Evolutionary conservation across 2,888 invertebrate genomes (phyloP), one percentile per base, ranked within the genome.

Genomic region (Philereme vetulata): DNA sequence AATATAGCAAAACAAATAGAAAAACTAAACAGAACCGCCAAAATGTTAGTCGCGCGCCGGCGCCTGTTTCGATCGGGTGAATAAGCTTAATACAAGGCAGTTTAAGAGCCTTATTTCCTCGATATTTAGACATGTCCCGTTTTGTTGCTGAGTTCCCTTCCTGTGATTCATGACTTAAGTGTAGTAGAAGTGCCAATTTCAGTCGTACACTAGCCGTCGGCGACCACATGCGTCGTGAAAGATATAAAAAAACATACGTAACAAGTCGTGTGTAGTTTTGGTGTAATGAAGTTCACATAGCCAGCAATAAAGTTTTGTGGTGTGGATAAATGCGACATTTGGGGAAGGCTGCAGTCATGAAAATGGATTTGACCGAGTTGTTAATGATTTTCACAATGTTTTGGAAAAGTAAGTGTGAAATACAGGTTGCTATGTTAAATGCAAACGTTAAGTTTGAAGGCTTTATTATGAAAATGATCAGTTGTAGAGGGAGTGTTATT

Each of bases 151-250:
- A 69, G 77, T 72, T 78, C 81, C 81, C 86, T 84, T 86, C 86
- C 89, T 87, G 87, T 90, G 90, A 91, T 84, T 90, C 90, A 90
- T 81, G 77, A 21, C 21, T 76, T 75, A 78, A 80, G 77, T 75
- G 80, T 72, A 76, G 72, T 72, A 75, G 75, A 71, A 75, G 74
- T 74, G 78, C 78, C 80, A 77, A 78, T 83, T 83, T 80, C 86
- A 86, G 84, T 86, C 74, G 77, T 76, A 77, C 76, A 77, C 75
- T 71, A 77, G 76, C 72, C 79, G 48, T 43, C 43, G 43, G 71
- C 74, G 75, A 76, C 77, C 80, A 75, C 75, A 80, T 74, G 80
- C 72, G 75, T 72, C 66, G 71, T 72, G 71, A 71, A 72, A 75
- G 76, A 71, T 73, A 69, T 68, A 72, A 75, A 74, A 75, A 77